Evolutionary conservation across 2,113 vertebrate species (phyloP).

Genomic region (Ovibos moschatus): DNA sequence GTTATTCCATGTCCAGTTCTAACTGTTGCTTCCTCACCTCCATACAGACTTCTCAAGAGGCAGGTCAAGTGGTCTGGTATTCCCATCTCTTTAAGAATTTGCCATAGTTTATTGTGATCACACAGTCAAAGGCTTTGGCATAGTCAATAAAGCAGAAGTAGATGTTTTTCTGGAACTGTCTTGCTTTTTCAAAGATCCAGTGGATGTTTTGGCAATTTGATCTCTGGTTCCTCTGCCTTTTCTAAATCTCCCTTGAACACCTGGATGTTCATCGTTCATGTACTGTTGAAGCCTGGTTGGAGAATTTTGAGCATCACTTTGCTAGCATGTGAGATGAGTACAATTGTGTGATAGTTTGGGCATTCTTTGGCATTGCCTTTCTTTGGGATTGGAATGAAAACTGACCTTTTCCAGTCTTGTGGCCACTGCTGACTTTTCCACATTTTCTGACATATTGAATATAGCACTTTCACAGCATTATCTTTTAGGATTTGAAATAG

Average conservation of each 20-base stretch:
- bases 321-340: neutral
- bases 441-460: neutral
- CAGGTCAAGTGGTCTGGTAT: neutral
- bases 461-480: neutral
- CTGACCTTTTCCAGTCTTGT: neutral
- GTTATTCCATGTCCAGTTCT: neutral
- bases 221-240: neutral
- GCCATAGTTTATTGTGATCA: neutral
- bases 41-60: neutral
- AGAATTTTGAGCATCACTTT: neutral
- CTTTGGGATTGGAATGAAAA: neutral
- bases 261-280: neutral
- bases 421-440: neutral
- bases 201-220: neutral
- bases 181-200: neutral
- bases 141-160: neutral
- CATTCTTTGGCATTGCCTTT: neutral
- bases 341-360: neutral
- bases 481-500: neutral
- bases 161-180: neutral
- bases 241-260: neutral
- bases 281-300: neutral
- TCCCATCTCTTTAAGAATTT: neutral
- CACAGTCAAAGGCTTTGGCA: neutral
- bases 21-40: neutral